Percentiles rank a stretch among this genome's conserved stretches.
phyloP scores from a whole-genome alignment of 2,888 invertebrate species.

The Dioctria rufipes region DNA sequence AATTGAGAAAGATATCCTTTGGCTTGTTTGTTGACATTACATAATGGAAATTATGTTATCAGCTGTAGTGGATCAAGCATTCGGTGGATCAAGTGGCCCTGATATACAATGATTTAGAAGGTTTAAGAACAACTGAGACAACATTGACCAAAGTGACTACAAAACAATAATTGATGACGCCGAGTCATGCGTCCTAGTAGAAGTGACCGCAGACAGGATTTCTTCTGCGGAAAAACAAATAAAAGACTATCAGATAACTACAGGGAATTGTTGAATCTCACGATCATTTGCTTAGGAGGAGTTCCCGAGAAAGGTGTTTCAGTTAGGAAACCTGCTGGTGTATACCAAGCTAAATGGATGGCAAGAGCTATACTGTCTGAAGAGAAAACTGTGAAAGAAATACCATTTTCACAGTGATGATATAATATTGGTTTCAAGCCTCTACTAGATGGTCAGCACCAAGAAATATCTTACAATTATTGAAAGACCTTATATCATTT shows the following conservation, averaged over 20 bases:
- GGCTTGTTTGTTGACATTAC: conserved; percentile 50
- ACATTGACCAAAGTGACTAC: conserved; percentile 22
- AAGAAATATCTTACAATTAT: conserved; percentile 9
- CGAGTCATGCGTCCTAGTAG: not conserved
- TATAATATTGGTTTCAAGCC: conserved; percentile 20
- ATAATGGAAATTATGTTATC: conserved; percentile 45
- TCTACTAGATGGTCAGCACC: conserved; percentile 36
- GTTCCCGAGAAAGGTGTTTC: conserved; percentile 25
- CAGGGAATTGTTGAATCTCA: conserved; percentile 52
- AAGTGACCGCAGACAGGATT: conserved; percentile 17
- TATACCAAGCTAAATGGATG: conserved; percentile 49
- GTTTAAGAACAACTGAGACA: too few species aligned
- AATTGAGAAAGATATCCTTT: conserved; percentile 46
- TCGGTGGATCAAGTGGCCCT: conserved; percentile 9
- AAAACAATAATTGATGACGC: conserved; percentile 23
- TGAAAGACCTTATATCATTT: not conserved
- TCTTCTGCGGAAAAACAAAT: conserved; percentile 21
- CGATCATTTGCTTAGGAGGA: conserved; percentile 29
- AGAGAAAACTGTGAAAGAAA: conserved; percentile 11
- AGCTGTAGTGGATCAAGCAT: conserved; percentile 35
- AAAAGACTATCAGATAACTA: conserved; percentile 50
- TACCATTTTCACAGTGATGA: conserved; percentile 8
- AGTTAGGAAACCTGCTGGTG: conserved; percentile 4
- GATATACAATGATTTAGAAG: conserved; percentile 52
- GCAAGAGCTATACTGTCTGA: conserved; percentile 50